Evolutionary conservation across 2,888 invertebrate genomes (phyloP).

Genomic region (Clostera curtula): DNA sequence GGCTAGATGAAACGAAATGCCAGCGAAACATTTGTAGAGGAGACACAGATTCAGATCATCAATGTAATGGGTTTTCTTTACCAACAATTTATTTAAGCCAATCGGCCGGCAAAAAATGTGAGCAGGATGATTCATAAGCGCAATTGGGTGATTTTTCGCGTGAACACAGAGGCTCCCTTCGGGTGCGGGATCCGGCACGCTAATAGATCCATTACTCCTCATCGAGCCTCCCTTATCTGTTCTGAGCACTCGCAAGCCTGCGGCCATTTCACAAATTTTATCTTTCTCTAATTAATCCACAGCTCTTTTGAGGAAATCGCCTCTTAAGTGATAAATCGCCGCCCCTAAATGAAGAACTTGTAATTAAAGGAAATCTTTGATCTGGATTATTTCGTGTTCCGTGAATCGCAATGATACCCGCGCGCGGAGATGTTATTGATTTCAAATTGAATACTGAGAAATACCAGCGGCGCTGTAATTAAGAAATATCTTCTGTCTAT

Average conservation of each 20-base stretch:
- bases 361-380: constrained; percentile 63
- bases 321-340: constrained; percentile 61
- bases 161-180: constrained; percentile 35
- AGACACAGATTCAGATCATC: constrained; percentile 41
- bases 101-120: constrained; percentile 33
- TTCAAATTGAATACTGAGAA: constrained; percentile 22
- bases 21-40: constrained; percentile 21
- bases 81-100: constrained; percentile 39
- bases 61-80: constrained; percentile 44
- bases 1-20: no score
- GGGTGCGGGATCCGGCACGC: constrained; percentile 32
- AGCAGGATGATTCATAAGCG: constrained; percentile 40
- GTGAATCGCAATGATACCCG: constrained; percentile 26
- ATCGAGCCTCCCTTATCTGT: constrained; percentile 56
- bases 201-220: constrained; percentile 61
- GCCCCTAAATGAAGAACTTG: constrained; percentile 49
- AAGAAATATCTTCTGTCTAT: not conserved
- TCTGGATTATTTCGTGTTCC: constrained; percentile 44
- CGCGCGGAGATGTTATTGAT: constrained; percentile 22
- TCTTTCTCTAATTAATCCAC: constrained; percentile 66
- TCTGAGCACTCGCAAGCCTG: constrained; percentile 52
- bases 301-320: constrained; percentile 57
- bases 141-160: constrained; percentile 43
- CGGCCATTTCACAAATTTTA: constrained; percentile 64
- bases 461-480: constrained; percentile 16